Percentiles rank a stretch among this genome's conserved stretches.
phyloP scores from a whole-genome alignment of 2,797 vertebrate genomes.

The Morus bassanus region DNA sequence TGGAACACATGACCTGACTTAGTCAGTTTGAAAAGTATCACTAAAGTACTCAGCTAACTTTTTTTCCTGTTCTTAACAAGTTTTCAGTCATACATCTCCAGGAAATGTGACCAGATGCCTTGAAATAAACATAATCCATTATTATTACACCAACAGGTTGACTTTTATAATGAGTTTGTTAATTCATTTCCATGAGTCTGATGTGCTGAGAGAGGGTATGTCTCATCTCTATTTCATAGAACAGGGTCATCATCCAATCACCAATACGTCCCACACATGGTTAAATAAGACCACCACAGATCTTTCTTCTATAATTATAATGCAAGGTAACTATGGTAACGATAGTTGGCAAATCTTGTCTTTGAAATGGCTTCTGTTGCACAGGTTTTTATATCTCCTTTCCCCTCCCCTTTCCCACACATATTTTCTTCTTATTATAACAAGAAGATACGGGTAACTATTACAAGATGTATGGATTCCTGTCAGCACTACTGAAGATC shows the following conservation, averaged over 20 bases:
- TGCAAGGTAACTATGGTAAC: slow-evolving; percentile 63
- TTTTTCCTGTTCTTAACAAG: not conserved
- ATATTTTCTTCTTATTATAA: slow-evolving; percentile 35
- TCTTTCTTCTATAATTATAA: slow-evolving; percentile 60
- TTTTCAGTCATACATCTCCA: not conserved
- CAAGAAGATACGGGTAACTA: not conserved
- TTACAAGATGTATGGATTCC: not conserved
- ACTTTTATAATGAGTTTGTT: not conserved
- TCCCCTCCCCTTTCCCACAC: slow-evolving; percentile 43
- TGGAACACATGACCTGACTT: not conserved
- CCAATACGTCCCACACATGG: not conserved
- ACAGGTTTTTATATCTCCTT: slow-evolving; percentile 54
- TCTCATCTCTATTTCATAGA: not conserved
- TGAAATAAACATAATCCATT: slow-evolving; percentile 18
- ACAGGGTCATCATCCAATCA: slow-evolving; percentile 1
- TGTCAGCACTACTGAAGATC: not conserved
- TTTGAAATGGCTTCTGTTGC: slow-evolving; percentile 55
- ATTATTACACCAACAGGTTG: not conserved
- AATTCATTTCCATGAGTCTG: slow-evolving; percentile 4
- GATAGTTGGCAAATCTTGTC: slow-evolving; percentile 54
- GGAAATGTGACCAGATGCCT: slow-evolving; percentile 10
- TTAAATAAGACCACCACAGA: slow-evolving; percentile 54
- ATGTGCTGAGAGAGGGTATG: not conserved
- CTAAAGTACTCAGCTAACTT: not conserved
- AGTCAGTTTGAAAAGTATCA: not conserved